These are phyloP conservation scores for Whitmania pigra DNA, from an alignment of 1,140 invertebrate genomes.

Conservation along the genomic window DNA sequence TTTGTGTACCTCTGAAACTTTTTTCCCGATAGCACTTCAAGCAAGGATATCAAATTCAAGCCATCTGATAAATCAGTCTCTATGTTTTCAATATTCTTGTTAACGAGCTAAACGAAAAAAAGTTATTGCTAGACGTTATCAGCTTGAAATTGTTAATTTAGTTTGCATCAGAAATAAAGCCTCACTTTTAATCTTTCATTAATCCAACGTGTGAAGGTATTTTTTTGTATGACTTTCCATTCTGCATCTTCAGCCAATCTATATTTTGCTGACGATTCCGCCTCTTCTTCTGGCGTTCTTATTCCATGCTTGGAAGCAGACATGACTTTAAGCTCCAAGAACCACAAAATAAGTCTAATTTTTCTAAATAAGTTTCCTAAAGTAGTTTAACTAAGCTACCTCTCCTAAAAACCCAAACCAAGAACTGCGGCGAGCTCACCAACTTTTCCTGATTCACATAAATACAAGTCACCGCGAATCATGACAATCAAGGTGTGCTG, in stretches of 20 bases:
- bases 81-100: constrained; percentile 63
- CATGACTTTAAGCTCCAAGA: no score
- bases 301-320: no score
- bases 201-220: constrained; percentile 86
- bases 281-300: no score
- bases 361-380: no score
- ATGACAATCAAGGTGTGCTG: no score
- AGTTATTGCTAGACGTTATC: not conserved
- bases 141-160: not conserved
- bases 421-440: no score
- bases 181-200: constrained; percentile 51
- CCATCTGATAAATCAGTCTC: constrained; percentile 76
- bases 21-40: constrained; percentile 74
- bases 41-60: constrained; percentile 62
- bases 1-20: constrained; percentile 71
- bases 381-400: no score
- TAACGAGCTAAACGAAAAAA: constrained; percentile 52
- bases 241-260: constrained; percentile 59
- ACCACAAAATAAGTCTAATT: no score
- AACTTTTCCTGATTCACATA: no score
- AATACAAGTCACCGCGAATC: no score
- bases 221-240: constrained; percentile 86
- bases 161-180: constrained; percentile 44
- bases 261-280: no score
- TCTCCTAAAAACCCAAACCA: no score